Evolutionary conservation across 2,797 vertebrate genomes (phyloP).

Genomic region (Microchirus variegatus): DNA sequence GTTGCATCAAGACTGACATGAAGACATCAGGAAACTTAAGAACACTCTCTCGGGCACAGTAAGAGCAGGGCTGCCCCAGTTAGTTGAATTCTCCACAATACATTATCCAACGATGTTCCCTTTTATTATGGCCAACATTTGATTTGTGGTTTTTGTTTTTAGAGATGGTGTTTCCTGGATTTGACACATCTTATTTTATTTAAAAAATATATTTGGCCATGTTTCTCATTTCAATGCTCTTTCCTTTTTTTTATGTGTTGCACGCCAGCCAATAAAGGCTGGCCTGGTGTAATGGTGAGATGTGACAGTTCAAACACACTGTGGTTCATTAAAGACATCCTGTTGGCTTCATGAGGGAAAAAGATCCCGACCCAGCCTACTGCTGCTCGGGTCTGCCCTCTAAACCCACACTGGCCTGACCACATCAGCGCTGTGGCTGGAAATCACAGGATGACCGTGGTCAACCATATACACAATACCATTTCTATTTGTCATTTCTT

Average conservation of each 20-base stretch:
- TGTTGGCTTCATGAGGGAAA: slow-evolving; percentile 64
- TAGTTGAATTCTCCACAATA: slow-evolving; percentile 37
- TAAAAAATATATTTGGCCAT: slow-evolving; percentile 6
- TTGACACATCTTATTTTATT: slow-evolving; percentile 45
- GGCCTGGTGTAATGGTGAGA: slow-evolving; percentile 49
- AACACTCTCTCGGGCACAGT: slow-evolving; percentile 29
- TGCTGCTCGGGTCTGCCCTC: slow-evolving; percentile 64
- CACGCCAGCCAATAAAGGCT: slow-evolving; percentile 33
- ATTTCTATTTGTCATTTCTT: slow-evolving; percentile 69
- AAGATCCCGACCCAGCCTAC: slow-evolving; percentile 58
- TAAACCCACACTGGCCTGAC: slow-evolving; percentile 71
- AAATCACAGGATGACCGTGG: slow-evolving; percentile 67
- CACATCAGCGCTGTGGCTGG: slow-evolving; percentile 69
- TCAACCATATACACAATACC: slow-evolving; percentile 61
- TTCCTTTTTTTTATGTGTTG: slow-evolving; percentile 37
- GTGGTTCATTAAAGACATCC: slow-evolving; percentile 79
- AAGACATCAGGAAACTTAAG: slow-evolving; percentile 22
- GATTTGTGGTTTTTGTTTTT: slow-evolving; percentile 63
- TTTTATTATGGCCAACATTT: slow-evolving; percentile 43
- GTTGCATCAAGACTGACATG: slow-evolving; percentile 35
- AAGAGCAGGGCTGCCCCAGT: slow-evolving; percentile 26
- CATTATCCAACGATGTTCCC: slow-evolving; percentile 33
- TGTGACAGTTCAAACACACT: slow-evolving; percentile 72
- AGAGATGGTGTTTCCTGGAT: slow-evolving; percentile 51
- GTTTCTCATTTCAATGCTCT: slow-evolving; percentile 50